A percentile compares a stretch with the other conserved stretches of the same genome.
Conservation (phyloP, 1,140 invertebrate genomes). For the Drosophila baimaii region DNA sequence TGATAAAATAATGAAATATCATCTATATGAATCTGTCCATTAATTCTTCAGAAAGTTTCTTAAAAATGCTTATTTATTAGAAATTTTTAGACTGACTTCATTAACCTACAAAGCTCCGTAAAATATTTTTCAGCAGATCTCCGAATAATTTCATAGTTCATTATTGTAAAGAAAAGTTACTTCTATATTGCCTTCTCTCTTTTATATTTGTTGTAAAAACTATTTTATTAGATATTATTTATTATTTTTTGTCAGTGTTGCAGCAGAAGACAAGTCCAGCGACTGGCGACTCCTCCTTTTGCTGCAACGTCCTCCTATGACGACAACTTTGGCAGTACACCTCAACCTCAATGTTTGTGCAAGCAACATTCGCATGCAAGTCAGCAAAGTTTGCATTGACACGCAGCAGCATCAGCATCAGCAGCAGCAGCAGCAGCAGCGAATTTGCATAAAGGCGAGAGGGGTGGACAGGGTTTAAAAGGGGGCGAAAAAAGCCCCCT, state of each 20-base stretch:
- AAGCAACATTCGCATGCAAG: conserved; percentile 83
- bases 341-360: conserved; percentile 82
- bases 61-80: too few relatives aligned
- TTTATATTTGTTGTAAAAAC: too few relatives aligned
- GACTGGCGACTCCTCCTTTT: conserved; percentile 42
- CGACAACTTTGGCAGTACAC: conserved; percentile 78
- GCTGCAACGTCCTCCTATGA: conserved; percentile 46
- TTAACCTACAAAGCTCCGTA: too few relatives aligned
- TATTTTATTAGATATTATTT: background rate
- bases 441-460: conserved; percentile 79
- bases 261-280: conserved; percentile 62
- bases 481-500: background rate
- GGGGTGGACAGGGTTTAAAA: conserved; percentile 8
- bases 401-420: conserved; percentile 72
- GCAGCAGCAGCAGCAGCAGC: conserved; percentile 27
- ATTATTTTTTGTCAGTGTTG: background rate
- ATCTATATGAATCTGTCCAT: too few relatives aligned
- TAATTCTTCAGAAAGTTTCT: too few relatives aligned
- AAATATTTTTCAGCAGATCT: too few relatives aligned
- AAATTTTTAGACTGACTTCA: too few relatives aligned
- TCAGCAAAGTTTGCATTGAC: conserved; percentile 84
- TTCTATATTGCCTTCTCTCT: too few relatives aligned
- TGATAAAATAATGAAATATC: too few relatives aligned
- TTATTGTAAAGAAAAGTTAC: too few relatives aligned
- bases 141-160: too few relatives aligned